Conservation (phyloP, 2,888 invertebrate species). For the Lamellibrachia satsuma region DNA sequence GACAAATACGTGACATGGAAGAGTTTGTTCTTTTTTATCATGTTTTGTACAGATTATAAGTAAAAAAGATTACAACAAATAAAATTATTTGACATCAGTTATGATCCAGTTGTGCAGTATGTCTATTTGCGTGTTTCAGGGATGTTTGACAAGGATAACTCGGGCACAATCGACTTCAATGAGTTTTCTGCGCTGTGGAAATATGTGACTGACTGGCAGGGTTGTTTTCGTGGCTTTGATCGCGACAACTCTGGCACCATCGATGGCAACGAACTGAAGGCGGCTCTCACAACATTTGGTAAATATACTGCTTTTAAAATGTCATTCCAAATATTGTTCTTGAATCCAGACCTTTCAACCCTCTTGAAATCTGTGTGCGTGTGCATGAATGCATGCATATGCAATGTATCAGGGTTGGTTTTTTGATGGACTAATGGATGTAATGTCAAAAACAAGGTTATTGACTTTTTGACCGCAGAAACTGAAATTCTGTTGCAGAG, state of each 20-base stretch:
- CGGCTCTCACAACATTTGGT: slow-evolving; percentile 89
- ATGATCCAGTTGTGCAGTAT: not conserved
- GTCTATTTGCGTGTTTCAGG: slow-evolving; percentile 59
- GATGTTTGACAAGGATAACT: slow-evolving; percentile 91
- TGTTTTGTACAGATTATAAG: too few species aligned
- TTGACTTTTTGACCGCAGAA: too few species aligned
- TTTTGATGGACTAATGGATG: too few species aligned
- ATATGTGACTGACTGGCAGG: slow-evolving; percentile 97
- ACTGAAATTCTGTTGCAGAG: too few species aligned
- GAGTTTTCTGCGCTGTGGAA: slow-evolving; percentile 97
- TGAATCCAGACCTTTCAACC: not conserved
- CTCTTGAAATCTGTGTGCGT: not conserved
- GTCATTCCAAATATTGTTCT: not conserved
- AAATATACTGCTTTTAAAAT: slow-evolving; percentile 67
- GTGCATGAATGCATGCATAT: not conserved
- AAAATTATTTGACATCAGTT: not conserved
- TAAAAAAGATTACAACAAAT: not conserved
- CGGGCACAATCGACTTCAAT: slow-evolving; percentile 90
- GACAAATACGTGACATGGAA: too few species aligned
- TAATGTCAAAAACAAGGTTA: too few species aligned
- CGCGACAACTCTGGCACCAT: slow-evolving; percentile 88
- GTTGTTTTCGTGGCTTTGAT: slow-evolving; percentile 93
- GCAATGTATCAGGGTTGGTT: not conserved
- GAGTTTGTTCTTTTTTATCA: too few species aligned
- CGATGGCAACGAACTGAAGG: slow-evolving; percentile 87